Percentiles rank a stretch among this genome's conserved stretches.
Evolutionary conservation across 1,140 invertebrate genomes (phyloP).

Genomic region (Diorhabda carinulata): DNA sequence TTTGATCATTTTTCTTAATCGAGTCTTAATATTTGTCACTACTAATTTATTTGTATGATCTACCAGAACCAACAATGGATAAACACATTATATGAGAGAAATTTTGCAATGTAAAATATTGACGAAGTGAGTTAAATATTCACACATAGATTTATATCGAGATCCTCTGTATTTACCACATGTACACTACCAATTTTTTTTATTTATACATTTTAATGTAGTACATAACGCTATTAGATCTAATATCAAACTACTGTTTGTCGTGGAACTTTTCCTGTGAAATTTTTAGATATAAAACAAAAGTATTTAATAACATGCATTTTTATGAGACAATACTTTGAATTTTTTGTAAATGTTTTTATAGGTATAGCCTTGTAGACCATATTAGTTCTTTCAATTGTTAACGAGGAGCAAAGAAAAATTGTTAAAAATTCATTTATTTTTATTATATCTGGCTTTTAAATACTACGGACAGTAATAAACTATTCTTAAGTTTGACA

Average conservation of each 20-base stretch:
- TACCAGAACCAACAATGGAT: no score
- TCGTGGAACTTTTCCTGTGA: neutral
- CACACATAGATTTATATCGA: no score
- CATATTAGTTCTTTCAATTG: constrained; percentile 23
- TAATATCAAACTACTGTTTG: neutral
- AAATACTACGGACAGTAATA: constrained; percentile 20
- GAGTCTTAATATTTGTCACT: no score
- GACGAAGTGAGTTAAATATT: no score
- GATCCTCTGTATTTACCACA: no score
- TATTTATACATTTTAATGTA: no score
- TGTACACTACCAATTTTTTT: no score
- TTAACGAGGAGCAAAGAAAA: constrained; percentile 24
- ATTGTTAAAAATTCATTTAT: constrained; percentile 28
- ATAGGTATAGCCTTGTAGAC: constrained; percentile 25
- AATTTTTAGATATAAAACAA: constrained; percentile 3
- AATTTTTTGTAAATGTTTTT: constrained; percentile 25
- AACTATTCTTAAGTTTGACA: constrained; percentile 11
- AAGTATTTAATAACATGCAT: constrained; percentile 20
- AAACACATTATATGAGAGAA: no score
- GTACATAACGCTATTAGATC: no score
- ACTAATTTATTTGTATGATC: no score
- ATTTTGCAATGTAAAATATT: no score
- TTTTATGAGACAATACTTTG: constrained; percentile 29
- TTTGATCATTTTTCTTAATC: no score
- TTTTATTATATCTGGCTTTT: constrained; percentile 29